These are phyloP conservation scores for Ophiothrix spiculata DNA, from an alignment of 35 echinoderm and acorn worm genomes.

Conservation along the genomic window DNA sequence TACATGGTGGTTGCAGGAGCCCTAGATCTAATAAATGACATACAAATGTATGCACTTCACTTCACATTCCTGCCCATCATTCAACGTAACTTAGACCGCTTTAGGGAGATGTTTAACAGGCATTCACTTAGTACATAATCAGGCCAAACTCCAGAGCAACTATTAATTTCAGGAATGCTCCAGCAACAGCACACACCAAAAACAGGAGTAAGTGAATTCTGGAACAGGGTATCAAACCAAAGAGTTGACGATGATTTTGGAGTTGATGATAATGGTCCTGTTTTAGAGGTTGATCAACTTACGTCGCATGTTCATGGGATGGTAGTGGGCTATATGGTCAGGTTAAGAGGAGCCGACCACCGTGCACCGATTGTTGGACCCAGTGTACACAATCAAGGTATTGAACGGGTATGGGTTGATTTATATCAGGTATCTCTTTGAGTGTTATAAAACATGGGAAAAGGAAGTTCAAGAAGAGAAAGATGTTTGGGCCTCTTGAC, in stretches of 20 bases:
- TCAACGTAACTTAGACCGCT: neutral
- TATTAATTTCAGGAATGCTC: neutral
- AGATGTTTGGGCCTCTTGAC: no score
- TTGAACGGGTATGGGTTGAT: neutral
- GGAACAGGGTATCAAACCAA: neutral
- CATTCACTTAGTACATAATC: neutral
- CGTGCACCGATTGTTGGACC: neutral
- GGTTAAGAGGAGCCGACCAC: neutral
- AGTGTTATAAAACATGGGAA: neutral
- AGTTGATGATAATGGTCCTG: neutral
- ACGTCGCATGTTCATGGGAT: neutral
- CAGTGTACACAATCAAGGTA: neutral
- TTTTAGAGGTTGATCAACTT: neutral
- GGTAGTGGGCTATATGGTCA: neutral
- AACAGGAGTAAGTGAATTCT: neutral
- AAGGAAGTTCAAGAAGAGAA: no score
- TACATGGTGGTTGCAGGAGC: neutral
- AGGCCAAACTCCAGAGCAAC: neutral
- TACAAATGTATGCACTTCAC: neutral
- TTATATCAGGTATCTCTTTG: neutral
- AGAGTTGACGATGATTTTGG: neutral
- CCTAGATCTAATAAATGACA: neutral
- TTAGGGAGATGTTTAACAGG: neutral
- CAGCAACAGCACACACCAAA: neutral
- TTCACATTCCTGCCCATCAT: neutral